Percentiles rank a stretch among this genome's conserved stretches.
These are phyloP conservation scores for Hetaerina americana DNA, from an alignment of 1,140 invertebrate species.

Conservation along the genomic window DNA sequence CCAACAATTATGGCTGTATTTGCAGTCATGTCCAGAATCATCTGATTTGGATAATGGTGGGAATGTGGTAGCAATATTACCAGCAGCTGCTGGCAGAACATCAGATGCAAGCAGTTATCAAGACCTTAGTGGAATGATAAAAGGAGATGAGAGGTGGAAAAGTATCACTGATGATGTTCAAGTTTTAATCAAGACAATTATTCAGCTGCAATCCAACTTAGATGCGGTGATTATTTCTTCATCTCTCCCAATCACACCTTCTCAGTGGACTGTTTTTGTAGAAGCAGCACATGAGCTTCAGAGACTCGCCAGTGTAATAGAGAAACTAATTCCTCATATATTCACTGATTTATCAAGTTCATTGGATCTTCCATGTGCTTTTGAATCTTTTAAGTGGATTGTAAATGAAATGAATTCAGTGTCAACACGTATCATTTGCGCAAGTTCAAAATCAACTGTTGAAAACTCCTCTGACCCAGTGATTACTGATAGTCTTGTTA, in stretches of 20 bases:
- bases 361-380: neutral
- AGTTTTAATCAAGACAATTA: neutral
- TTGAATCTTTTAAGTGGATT: neutral
- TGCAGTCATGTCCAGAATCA: neutral
- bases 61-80: neutral
- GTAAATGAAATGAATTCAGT: neutral
- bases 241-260: neutral
- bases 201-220: neutral
- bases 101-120: neutral
- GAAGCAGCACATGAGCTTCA: neutral
- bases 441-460: too few relatives aligned
- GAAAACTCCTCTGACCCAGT: too few relatives aligned
- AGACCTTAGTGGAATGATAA: neutral
- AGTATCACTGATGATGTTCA: neutral
- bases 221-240: neutral
- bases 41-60: neutral
- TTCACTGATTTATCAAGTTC: neutral
- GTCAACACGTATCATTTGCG: too few relatives aligned
- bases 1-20: neutral
- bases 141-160: neutral
- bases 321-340: neutral
- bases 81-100: neutral
- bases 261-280: neutral
- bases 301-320: neutral
- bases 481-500: too few relatives aligned